Evolutionary conservation across 2,888 invertebrate species (phyloP).

Genomic region (Cremastinae sp.): DNA sequence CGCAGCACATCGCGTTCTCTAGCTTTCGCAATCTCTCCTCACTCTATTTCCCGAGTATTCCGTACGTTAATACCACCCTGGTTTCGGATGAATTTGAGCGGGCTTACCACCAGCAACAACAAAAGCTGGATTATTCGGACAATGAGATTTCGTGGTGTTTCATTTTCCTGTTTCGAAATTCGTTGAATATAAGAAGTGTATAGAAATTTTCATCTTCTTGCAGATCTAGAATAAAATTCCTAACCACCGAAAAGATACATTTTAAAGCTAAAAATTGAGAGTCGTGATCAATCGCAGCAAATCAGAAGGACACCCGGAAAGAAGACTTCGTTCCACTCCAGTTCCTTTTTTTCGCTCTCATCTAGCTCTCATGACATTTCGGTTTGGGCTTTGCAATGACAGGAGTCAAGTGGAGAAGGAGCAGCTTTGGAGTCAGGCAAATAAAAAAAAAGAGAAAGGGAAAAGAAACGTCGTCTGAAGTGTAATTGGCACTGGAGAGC

Average conservation of each 20-base stretch:
- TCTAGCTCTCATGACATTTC: slow-evolving; percentile 67
- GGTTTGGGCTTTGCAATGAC: slow-evolving; percentile 76
- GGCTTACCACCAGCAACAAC: slow-evolving; percentile 42
- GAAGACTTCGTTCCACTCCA: slow-evolving; percentile 59
- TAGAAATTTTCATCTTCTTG: too few relatives aligned
- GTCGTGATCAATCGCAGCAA: slow-evolving; percentile 71
- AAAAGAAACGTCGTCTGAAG: slow-evolving; percentile 74
- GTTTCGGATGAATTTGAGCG: slow-evolving; percentile 45
- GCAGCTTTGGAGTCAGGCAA: slow-evolving; percentile 51
- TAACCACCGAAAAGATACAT: too few relatives aligned
- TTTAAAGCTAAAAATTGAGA: slow-evolving; percentile 59
- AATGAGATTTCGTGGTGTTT: slow-evolving; percentile 46
- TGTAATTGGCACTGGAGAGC: slow-evolving; percentile 80
- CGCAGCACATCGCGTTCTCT: slow-evolving; percentile 17
- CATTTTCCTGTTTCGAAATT: too few relatives aligned
- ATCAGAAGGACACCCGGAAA: slow-evolving; percentile 60
- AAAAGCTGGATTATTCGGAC: slow-evolving; percentile 26
- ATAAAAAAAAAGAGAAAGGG: slow-evolving; percentile 30
- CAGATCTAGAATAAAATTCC: too few relatives aligned
- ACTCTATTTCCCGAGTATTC: slow-evolving; percentile 19
- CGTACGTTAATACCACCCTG: slow-evolving; percentile 5
- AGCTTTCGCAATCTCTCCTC: slow-evolving; percentile 39
- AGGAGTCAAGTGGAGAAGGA: slow-evolving; percentile 76
- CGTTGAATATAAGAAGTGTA: too few relatives aligned
- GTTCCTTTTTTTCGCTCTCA: slow-evolving; percentile 38